Conservation (phyloP, 2,797 vertebrate genomes). For the Arctocebus calabarensis region DNA sequence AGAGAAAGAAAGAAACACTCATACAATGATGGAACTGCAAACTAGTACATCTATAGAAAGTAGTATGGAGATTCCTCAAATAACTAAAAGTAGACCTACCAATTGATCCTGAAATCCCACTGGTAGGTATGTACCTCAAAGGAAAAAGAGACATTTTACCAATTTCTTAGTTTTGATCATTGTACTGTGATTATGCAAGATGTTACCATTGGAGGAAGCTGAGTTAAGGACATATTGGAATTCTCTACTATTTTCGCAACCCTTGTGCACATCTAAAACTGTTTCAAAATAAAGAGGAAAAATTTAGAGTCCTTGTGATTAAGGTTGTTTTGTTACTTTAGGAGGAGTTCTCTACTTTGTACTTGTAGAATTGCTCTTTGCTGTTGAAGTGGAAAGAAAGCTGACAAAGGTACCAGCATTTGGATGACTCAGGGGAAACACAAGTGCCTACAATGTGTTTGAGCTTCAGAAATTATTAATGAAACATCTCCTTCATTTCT, state of each 20-base stretch:
- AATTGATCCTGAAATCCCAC: no score
- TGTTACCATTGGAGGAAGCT: neutral
- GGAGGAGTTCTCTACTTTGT: neutral
- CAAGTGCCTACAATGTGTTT: neutral
- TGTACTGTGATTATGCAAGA: neutral
- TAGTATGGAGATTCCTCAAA: no score
- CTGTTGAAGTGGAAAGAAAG: neutral
- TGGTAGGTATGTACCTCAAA: no score
- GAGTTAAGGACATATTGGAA: neutral
- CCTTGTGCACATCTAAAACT: neutral
- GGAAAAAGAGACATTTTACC: no score
- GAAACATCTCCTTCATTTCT: neutral
- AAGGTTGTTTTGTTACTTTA: neutral
- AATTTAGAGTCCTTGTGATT: neutral
- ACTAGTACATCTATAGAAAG: no score
- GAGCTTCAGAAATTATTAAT: neutral
- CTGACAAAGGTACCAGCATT: neutral
- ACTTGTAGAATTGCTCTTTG: neutral
- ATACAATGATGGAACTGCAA: no score
- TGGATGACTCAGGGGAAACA: neutral
- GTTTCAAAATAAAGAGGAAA: conserved; percentile 25
- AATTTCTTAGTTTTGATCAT: conserved; percentile 7
- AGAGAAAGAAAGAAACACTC: no score
- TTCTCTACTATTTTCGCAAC: neutral
- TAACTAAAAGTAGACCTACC: no score